These are phyloP conservation scores for Nemapogon koenigi DNA, from an alignment of 2,888 invertebrate species.

Conservation along the genomic window DNA sequence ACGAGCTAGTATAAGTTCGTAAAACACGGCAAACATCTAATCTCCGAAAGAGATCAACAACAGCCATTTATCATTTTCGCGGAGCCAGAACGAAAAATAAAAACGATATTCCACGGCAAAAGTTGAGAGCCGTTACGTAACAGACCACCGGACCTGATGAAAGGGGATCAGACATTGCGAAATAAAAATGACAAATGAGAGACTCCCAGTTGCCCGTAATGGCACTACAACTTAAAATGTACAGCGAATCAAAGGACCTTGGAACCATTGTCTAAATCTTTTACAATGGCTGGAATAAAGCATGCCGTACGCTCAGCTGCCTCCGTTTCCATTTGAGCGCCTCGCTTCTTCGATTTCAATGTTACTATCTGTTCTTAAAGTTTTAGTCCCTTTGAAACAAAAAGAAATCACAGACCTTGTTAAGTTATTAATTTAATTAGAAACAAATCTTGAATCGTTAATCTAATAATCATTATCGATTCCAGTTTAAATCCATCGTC, in stretches of 20 bases:
- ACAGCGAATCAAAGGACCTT: conserved; percentile 7
- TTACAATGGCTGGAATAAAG: conserved; percentile 7
- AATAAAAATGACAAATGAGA: conserved; percentile 10
- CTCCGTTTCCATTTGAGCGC: conserved; percentile 6
- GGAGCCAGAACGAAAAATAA: conserved; percentile 16
- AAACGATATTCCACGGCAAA: conserved; percentile 1
- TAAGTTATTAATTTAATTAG: too few relatives aligned
- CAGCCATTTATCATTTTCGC: conserved; percentile 30
- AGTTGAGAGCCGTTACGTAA: neutral
- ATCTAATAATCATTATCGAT: too few relatives aligned
- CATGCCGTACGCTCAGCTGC: conserved; percentile 5
- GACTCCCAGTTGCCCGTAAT: conserved; percentile 3
- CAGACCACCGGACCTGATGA: neutral
- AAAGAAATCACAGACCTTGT: too few relatives aligned
- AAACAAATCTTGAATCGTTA: too few relatives aligned
- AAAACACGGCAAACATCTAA: conserved; percentile 20
- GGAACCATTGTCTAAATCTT: conserved; percentile 8
- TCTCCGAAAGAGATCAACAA: conserved; percentile 21
- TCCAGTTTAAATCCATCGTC: too few relatives aligned
- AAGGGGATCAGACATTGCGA: conserved; percentile 1
- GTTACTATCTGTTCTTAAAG: too few relatives aligned
- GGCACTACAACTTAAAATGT: conserved; percentile 9
- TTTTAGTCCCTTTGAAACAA: too few relatives aligned
- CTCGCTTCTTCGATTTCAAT: conserved; percentile 7
- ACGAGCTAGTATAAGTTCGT: conserved; percentile 9